phyloP scores from a whole-genome alignment of 2,888 invertebrate genomes.

The Coleophora flavipennella region DNA sequence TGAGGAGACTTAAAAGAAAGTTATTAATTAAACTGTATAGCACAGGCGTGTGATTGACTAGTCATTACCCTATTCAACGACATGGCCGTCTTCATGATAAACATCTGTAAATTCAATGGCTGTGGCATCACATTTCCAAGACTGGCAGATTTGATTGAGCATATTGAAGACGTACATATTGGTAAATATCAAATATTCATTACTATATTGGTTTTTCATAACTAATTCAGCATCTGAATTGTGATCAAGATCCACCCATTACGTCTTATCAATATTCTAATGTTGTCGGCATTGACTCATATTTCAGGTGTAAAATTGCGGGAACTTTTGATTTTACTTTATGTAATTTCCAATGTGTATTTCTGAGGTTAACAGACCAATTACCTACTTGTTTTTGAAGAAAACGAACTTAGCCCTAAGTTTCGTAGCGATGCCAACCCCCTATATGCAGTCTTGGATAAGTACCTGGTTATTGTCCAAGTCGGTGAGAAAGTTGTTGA shows the following conservation, averaged over 20 bases:
- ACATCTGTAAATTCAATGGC: conserved; percentile 90
- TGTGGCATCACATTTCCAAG: conserved; percentile 88
- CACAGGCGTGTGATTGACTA: conserved; percentile 47
- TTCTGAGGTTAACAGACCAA: no score
- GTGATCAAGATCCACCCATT: conserved; percentile 46
- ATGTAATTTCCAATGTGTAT: no score
- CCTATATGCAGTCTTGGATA: no score
- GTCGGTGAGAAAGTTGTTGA: no score
- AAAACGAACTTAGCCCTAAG: no score
- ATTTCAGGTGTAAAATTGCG: conserved; percentile 20
- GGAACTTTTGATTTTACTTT: conserved; percentile 8
- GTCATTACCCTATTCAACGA: conserved; percentile 52
- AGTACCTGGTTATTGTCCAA: no score
- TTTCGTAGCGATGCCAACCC: no score
- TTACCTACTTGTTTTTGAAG: no score
- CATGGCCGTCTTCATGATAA: conserved; percentile 93
- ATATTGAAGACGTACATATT: conserved; percentile 90
- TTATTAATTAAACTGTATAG: conserved; percentile 3
- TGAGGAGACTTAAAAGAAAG: not conserved
- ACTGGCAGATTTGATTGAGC: conserved; percentile 86
- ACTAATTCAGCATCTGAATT: conserved; percentile 27
- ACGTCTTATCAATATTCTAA: conserved; percentile 58
- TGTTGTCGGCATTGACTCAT: conserved; percentile 57
- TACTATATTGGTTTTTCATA: conserved; percentile 15
- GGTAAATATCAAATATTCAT: conserved; percentile 73